These are phyloP conservation scores for Bombus sylvicola DNA, from an alignment of 1,140 invertebrate species.

Conservation along the genomic window DNA sequence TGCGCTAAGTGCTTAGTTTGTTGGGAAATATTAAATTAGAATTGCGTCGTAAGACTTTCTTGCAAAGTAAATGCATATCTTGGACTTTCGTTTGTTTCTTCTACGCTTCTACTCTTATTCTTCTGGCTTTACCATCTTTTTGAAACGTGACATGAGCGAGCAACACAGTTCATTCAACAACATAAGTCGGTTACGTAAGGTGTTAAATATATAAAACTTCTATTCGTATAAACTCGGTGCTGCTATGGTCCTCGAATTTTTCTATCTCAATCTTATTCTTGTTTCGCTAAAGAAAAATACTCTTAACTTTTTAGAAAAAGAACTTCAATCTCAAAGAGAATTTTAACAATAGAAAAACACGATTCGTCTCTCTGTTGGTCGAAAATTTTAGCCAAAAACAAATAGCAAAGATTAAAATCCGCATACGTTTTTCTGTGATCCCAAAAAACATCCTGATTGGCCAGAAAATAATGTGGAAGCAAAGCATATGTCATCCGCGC, in stretches of 20 bases:
- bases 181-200: not conserved
- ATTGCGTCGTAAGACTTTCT: not conserved
- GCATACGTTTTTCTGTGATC: not conserved
- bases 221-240: not conserved
- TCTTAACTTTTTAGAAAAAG: not conserved
- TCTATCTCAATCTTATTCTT: not conserved
- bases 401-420: too few species aligned
- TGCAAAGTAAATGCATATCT: not conserved
- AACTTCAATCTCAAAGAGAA: too few species aligned
- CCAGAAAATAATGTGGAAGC: not conserved
- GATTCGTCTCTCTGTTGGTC: too few species aligned
- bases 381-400: not conserved
- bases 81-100: not conserved
- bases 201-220: not conserved
- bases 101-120: not conserved
- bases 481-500: not conserved
- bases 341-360: too few species aligned
- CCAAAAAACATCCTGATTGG: not conserved
- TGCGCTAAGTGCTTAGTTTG: not conserved
- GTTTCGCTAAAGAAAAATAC: not conserved
- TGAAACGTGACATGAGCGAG: not conserved
- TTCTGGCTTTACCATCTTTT: not conserved
- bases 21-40: not conserved
- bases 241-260: not conserved
- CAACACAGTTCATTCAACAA: too few species aligned